Evolutionary conservation across 2,888 invertebrate genomes (phyloP), one percentile per base, ranked within the genome.

Genomic region (Lithodes maja): DNA sequence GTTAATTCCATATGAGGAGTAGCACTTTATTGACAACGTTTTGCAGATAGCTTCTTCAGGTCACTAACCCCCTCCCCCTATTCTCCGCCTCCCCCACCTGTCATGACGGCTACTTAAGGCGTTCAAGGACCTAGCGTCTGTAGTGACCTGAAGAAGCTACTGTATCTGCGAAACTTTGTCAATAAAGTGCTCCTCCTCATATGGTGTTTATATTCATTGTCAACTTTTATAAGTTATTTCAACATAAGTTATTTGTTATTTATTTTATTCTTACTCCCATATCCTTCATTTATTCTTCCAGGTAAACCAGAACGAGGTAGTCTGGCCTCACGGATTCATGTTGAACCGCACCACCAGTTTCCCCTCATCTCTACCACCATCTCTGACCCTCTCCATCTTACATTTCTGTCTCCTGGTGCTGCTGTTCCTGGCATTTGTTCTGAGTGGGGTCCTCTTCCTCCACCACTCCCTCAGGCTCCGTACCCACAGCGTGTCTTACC

Each of bases 301-400:
- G 90, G 15, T 84, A n/a, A 52, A 79, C n/a, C 50, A 81, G 17
- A 86, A 12, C 7, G 83, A 83, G n/a, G 78, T 90, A 49, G 90
- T 74, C 7, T 90, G 90, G 90, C 74, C 90, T 15, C 75, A 81
- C 52, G 90, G 90, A 12, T 83, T 87, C 80, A 90, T 90, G 86
- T n/a, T 90, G 33, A 87, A 87, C 69, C 55, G 61, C 7, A 87
- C 86, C 33, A 54, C 84, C 5, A 68, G 52, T 15, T 68, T 84
- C 12, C 79, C 83, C 50, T 15, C 74, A 3, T 74, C 74, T 15
- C 49, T 75, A 7, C 50, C 80, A 7, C 52, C 83, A 12, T 5
- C 2, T 9, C 79, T n/a, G 7, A 69, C 71, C 33, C 69, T 90
- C 71, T 49, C 55, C 75, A 7, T 78, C 3, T 0, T 69, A 7